phyloP scores from a whole-genome alignment of 2,797 vertebrate genomes.

The Leucoraja ocellata region DNA sequence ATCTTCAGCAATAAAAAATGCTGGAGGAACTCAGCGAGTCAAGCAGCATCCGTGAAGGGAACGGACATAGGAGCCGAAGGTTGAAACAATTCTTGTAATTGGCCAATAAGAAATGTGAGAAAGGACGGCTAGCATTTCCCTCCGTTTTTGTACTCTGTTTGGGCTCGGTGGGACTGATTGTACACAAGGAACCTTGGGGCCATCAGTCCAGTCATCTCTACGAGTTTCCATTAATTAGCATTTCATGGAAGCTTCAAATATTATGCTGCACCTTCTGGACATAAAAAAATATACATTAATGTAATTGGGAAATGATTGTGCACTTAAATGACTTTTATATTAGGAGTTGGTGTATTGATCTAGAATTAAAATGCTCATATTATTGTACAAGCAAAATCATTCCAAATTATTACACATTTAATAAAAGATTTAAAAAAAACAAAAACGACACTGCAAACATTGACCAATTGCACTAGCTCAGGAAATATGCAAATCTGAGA shows the following conservation, averaged over 20 bases:
- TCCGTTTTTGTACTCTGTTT: neutral
- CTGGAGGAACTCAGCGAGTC: no score
- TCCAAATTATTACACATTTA: no score
- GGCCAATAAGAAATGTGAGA: neutral
- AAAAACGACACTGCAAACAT: no score
- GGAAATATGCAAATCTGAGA: no score
- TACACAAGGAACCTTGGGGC: neutral
- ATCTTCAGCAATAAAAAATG: no score
- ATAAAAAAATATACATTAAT: neutral
- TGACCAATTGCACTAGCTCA: no score
- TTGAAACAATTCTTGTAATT: neutral
- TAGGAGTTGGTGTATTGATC: neutral
- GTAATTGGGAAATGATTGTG: neutral
- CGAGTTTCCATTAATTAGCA: no score
- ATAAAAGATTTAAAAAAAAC: no score
- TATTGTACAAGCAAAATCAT: neutral
- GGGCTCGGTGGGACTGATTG: neutral
- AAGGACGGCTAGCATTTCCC: neutral
- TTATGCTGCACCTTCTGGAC: neutral
- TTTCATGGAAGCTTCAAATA: neutral
- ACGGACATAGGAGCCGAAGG: neutral
- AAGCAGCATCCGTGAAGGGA: no score
- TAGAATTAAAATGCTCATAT: neutral
- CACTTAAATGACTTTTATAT: neutral
- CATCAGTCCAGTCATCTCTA: no score